Evolutionary conservation across 2,797 vertebrate species (phyloP).

Genomic region (Rhinatrema bivittatum): DNA sequence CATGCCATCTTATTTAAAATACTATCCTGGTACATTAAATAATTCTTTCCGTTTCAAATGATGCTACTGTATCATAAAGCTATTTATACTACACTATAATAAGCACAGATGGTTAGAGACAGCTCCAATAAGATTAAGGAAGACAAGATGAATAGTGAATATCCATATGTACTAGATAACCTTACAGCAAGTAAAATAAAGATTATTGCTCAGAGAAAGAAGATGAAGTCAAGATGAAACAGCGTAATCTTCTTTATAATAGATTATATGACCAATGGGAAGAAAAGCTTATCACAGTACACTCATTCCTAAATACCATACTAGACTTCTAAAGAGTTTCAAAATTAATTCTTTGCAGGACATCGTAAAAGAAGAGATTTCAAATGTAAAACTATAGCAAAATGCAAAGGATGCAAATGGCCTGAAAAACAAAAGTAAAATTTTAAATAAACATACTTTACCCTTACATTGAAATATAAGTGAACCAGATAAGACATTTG

Average conservation of each 20-base stretch:
- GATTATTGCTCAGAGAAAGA: constrained; percentile 46
- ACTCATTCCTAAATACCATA: constrained; percentile 28
- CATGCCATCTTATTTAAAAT: no score
- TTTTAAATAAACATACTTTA: no score
- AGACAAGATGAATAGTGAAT: constrained; percentile 31
- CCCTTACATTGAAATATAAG: no score
- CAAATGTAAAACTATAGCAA: no score
- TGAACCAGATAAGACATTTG: no score
- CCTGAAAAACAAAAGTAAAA: no score
- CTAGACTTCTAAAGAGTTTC: constrained; percentile 27
- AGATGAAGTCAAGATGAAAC: constrained; percentile 40
- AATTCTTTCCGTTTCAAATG: no score
- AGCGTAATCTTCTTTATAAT: constrained; percentile 43
- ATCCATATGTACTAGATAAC: constrained; percentile 42
- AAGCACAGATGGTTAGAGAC: constrained; percentile 40
- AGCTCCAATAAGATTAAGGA: constrained; percentile 47
- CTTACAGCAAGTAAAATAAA: constrained; percentile 39
- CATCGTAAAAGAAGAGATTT: no score
- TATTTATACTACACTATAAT: constrained; percentile 38
- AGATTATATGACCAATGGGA: constrained; percentile 40
- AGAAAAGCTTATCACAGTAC: constrained; percentile 35
- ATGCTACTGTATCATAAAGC: constrained; percentile 21
- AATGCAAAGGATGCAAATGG: no score
- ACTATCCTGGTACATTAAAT: not conserved
- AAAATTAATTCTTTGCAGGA: no score